Percentiles rank a stretch among this genome's conserved stretches.
These are phyloP conservation scores for Drosophila anomelani DNA, from an alignment of 2,888 invertebrate genomes.

Conservation along the genomic window DNA sequence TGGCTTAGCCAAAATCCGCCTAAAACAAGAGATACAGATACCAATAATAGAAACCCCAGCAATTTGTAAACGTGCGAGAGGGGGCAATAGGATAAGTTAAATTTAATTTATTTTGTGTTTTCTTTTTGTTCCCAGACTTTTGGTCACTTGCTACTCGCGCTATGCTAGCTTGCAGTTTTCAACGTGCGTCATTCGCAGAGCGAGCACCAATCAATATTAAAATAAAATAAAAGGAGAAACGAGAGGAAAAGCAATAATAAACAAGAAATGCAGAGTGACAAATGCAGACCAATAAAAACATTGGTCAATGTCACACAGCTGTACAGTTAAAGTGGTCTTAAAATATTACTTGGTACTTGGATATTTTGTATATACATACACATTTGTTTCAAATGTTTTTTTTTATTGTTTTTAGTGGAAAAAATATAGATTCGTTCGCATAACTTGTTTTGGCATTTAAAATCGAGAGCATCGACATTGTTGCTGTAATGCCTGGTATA, in stretches of 20 bases:
- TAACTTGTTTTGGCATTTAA: neutral
- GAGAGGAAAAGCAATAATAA: conserved; percentile 29
- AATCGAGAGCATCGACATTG: no score
- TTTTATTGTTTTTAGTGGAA: neutral
- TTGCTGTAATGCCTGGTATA: no score
- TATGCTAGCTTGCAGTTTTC: conserved; percentile 47
- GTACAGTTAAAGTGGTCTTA: conserved; percentile 15
- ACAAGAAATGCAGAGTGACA: conserved; percentile 37
- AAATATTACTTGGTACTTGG: neutral
- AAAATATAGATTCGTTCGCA: neutral
- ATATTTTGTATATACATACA: neutral
- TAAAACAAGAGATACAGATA: conserved; percentile 25
- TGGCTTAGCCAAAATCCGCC: conserved; percentile 67
- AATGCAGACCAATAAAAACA: conserved; percentile 38
- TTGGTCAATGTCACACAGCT: conserved; percentile 38
- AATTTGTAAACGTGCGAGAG: conserved; percentile 55
- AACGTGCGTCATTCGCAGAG: conserved; percentile 69
- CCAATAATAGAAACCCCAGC: conserved; percentile 44
- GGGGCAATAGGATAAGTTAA: conserved; percentile 41
- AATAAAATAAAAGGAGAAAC: conserved; percentile 16
- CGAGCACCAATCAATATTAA: conserved; percentile 42
- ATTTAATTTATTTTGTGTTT: conserved; percentile 35
- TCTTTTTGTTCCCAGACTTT: conserved; percentile 31
- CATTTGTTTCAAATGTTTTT: neutral
- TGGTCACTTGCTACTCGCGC: conserved; percentile 37